Conservation (phyloP, 2,888 invertebrate species). For the Drosophila atripex region DNA sequence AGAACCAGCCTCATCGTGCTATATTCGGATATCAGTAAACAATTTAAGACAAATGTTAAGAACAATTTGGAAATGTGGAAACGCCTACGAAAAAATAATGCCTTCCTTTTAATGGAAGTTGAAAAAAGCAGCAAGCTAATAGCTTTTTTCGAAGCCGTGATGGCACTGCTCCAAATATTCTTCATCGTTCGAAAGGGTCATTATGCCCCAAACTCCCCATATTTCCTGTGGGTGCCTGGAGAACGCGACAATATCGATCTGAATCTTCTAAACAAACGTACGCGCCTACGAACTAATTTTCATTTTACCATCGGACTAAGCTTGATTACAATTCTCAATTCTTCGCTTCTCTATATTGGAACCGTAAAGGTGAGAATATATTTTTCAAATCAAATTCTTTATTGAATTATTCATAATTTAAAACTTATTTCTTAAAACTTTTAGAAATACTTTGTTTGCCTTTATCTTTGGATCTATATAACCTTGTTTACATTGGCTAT, state of each 20-base stretch:
- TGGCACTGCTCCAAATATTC: slow-evolving; percentile 27
- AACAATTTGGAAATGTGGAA: not conserved
- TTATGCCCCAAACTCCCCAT: not conserved
- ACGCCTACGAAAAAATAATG: slow-evolving; percentile 6
- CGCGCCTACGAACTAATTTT: not conserved
- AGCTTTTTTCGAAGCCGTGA: slow-evolving; percentile 25
- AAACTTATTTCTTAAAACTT: not conserved
- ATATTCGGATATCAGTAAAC: no score
- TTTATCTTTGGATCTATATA: slow-evolving; percentile 46
- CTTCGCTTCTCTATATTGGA: slow-evolving; percentile 11
- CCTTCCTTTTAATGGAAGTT: slow-evolving; percentile 40
- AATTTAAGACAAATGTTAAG: no score
- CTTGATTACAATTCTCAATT: slow-evolving; percentile 11
- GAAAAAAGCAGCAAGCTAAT: slow-evolving; percentile 48
- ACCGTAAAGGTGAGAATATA: slow-evolving; percentile 38
- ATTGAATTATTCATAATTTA: no score
- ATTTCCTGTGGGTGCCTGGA: not conserved
- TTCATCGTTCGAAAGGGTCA: not conserved
- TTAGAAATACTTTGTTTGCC: slow-evolving; percentile 38
- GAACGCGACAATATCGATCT: not conserved
- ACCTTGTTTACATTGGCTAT: not conserved
- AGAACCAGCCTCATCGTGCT: not conserved
- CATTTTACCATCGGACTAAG: slow-evolving; percentile 4
- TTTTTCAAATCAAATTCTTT: no score
- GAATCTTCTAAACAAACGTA: not conserved